Conservation (phyloP, 2,888 invertebrate species). For the Strigamia transsilvanica region DNA sequence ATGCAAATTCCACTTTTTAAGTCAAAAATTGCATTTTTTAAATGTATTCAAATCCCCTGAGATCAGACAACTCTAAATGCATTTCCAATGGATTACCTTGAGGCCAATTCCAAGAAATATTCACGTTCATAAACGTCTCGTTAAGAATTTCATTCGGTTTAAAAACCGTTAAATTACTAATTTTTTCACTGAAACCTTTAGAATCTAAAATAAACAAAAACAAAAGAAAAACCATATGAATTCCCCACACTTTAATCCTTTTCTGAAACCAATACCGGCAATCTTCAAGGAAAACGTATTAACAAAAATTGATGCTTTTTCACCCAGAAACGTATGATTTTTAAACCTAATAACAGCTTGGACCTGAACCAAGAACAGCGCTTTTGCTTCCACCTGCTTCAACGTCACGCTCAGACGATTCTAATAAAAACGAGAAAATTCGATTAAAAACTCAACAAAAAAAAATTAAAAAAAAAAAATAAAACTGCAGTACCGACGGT, state of each 20-base stretch:
- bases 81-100: not conserved
- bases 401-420: slow-evolving; percentile 36
- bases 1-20: no score
- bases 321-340: not conserved
- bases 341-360: slow-evolving; percentile 23
- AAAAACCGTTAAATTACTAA: slow-evolving; percentile 5
- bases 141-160: not conserved
- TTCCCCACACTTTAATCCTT: not conserved
- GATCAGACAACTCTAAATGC: not conserved
- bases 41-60: no score
- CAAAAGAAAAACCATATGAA: not conserved
- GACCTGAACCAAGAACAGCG: slow-evolving; percentile 32
- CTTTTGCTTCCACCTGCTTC: slow-evolving; percentile 27
- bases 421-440: not conserved
- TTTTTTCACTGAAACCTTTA: not conserved
- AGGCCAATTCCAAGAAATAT: slow-evolving; percentile 11
- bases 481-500: not conserved
- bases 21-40: no score
- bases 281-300: slow-evolving; percentile 30
- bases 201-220: no score
- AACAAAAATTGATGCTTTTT: slow-evolving; percentile 42
- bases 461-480: not conserved
- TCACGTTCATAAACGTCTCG: not conserved
- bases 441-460: not conserved
- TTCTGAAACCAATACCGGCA: not conserved